A percentile compares a stretch with the other conserved stretches of the same genome.
These are phyloP conservation scores for Panurus biarmicus DNA, from an alignment of 2,113 vertebrate genomes.

Conservation along the genomic window DNA sequence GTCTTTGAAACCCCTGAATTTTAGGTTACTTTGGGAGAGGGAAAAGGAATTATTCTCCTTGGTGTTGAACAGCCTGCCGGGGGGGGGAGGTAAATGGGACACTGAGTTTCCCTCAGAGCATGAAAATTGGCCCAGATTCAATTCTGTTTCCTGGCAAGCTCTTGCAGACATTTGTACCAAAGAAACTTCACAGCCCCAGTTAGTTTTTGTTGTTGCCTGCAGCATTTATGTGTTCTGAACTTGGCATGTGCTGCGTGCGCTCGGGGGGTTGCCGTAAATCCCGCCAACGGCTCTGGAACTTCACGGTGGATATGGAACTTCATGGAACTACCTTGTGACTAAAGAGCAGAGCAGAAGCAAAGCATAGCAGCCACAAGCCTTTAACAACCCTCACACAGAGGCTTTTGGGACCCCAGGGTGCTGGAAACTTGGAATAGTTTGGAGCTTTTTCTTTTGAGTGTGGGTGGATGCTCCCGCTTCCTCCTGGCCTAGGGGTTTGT, in stretches of 20 bases:
- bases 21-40: not conserved
- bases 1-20: not conserved
- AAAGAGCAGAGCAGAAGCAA: not conserved
- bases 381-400: not conserved
- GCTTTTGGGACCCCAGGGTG: not conserved
- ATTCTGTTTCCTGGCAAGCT: constrained; percentile 33
- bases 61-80: not conserved
- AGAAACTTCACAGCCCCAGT: not conserved
- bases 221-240: not conserved
- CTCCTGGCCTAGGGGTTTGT: not conserved
- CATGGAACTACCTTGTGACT: not conserved
- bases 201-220: not conserved
- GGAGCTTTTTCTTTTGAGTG: constrained; percentile 8
- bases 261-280: not conserved
- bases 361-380: not conserved
- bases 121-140: constrained; percentile 24
- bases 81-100: constrained; percentile 39
- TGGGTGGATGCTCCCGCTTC: constrained; percentile 8
- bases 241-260: not conserved
- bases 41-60: not conserved
- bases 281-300: not conserved
- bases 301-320: not conserved
- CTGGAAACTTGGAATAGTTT: constrained; percentile 23
- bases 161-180: not conserved
- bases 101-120: constrained; percentile 35